Evolutionary conservation across 2,888 invertebrate species (phyloP), one percentile per base, ranked within the genome.

Genomic region (Lymantria monacha): DNA sequence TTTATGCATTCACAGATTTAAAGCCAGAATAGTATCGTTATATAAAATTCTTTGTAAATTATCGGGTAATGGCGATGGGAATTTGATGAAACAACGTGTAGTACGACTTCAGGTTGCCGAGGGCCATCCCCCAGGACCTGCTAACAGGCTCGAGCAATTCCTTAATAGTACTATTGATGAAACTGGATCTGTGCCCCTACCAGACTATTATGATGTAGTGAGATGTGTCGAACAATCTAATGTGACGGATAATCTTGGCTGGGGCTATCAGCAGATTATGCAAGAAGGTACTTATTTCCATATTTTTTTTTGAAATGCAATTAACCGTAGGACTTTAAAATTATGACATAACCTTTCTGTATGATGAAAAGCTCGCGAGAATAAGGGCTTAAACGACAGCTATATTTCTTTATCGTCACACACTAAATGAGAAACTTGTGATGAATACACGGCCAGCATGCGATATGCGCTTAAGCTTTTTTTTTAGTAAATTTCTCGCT

Each of bases 191-290:
- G 76, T 81, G 0, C 70, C 69, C 0, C 85, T 88, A 46, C 94
- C 87, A 10, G 93, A 87, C 76, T 93, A 91, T 67, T 72, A 69
- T 15, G 93, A 93, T 69, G 87, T 89, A 0, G 60, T 80, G 0
- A 51, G 66, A 2, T 87, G 87, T 65, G 84, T 88, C 0, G 9
- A 44, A 0, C 37, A 62, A 8, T 79, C 85, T 0, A 81, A 82
- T 57, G 7, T 12, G 0, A 45, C 44, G 3, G 79, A 77, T n/a
- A 37, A 55, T 0, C 59, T 85, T n/a, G 66, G 70, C 0, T 85
- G 81, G 83, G 66, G 10, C 11, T 63, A 54, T 11, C 9, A 44
- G 0, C 59, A 71, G 45, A 63, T 85, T 33, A 59, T 76, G 54
- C 53, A 50, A 11, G 85, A 87, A 83, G 87, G 87, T 87, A n/a